Evolutionary conservation across 2,888 invertebrate genomes (phyloP), one percentile per base, ranked within the genome.

Genomic region (Gymnocheta viridis): DNA sequence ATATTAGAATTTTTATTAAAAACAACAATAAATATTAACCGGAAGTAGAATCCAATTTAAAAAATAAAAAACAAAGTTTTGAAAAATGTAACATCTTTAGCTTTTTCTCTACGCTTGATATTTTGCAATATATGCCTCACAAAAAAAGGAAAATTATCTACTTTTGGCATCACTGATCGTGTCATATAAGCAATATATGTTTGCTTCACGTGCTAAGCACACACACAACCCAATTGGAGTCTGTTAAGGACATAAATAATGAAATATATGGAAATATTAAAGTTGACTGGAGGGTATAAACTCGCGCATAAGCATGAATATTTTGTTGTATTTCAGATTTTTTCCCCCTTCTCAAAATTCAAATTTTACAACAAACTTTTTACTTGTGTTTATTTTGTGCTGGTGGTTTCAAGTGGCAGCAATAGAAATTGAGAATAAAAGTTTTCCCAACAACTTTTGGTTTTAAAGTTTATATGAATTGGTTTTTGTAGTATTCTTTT

Each of bases 321-420:
- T 51, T 72, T 58, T 58, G 17, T 51, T 56, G 4, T 27, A 29
- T 29, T 51, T 41, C 10, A 35, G 9, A 22, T 49, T 14, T 17
- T 38, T 32, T 29, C 24, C 9, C 14, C 22, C 7, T 27, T 4
- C 17, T 32, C 49, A 62, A 19, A 12, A 62, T 70, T 64, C 7
- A 35, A 24, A 70, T 51, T 78, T 62, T 35, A 41, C 62, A 62
- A 54, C 24, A 70, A 79, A 79, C 44, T 79, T 79, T 44, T 78
- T 62, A 35, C 70, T 56, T 56, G 62, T 6, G 32, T 32, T 54
- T 51, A 62, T 64, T 44, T 64, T 60, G 19, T 64, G 62, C 32
- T 70, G 78, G 3, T 70, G 78, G 3, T 35, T 70, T 35, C 41
- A 54, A 70, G 78, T 64, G 22, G 44, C 54, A 32, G 54, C 60